Evolutionary conservation across 1,140 invertebrate genomes (phyloP).

Genomic region (Palaemon carinicauda): DNA sequence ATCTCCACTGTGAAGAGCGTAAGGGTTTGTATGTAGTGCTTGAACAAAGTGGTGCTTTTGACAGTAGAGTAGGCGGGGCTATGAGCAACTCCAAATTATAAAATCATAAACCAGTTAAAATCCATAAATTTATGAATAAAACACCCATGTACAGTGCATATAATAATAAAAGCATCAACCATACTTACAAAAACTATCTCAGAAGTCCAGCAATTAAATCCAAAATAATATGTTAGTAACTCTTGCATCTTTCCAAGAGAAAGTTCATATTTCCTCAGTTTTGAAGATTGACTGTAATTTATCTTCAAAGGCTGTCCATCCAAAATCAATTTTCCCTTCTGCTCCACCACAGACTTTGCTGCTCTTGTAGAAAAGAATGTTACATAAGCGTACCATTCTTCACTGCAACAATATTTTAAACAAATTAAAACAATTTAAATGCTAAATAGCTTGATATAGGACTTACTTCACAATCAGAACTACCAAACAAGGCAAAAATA

Average conservation of each 20-base stretch:
- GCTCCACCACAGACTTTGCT: not conserved
- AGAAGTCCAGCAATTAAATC: conserved; percentile 31
- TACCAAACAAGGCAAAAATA: too few species aligned
- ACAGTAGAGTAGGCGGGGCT: too few species aligned
- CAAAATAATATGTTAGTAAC: conserved; percentile 14
- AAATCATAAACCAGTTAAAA: too few species aligned
- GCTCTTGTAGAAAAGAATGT: conserved; percentile 6
- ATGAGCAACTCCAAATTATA: too few species aligned
- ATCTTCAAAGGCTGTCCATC: not conserved
- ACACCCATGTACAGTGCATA: too few species aligned
- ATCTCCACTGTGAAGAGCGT: too few species aligned
- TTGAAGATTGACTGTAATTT: not conserved
- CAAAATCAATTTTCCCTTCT: not conserved
- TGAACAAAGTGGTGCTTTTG: too few species aligned
- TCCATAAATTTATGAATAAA: too few species aligned
- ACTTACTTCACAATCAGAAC: too few species aligned
- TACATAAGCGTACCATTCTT: conserved; percentile 15
- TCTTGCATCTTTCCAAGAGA: conserved; percentile 11
- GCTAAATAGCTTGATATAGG: too few species aligned
- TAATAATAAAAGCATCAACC: too few species aligned
- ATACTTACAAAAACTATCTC: conserved; percentile 25
- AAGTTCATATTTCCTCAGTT: not conserved
- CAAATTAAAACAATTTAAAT: not conserved
- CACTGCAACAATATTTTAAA: not conserved
- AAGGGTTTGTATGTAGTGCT: too few species aligned